Evolutionary conservation across 2,888 invertebrate genomes (phyloP).

Genomic region (Zelleria hepariella): DNA sequence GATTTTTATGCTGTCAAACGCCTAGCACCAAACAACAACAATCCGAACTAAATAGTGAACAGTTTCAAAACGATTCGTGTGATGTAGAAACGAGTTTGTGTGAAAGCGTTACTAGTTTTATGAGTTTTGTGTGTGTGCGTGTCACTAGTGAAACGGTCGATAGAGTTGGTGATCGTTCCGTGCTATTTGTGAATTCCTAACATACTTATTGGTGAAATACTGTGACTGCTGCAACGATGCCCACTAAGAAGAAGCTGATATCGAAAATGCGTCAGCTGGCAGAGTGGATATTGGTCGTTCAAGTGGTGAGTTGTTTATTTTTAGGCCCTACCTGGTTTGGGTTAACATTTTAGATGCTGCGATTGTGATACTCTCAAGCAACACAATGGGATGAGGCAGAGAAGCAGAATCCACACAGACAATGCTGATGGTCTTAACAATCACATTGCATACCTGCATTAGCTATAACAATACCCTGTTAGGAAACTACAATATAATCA

Average conservation of each 20-base stretch:
- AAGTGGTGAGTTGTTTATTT: conserved; percentile 53
- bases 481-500: neutral
- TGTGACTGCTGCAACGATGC: conserved; percentile 37
- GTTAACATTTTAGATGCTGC: neutral
- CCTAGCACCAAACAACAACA: conserved; percentile 38
- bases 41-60: conserved; percentile 31
- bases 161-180: conserved; percentile 57
- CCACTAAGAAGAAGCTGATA: conserved; percentile 61
- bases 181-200: conserved; percentile 61
- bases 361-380: neutral
- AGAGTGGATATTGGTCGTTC: conserved; percentile 61
- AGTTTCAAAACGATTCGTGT: conserved; percentile 32
- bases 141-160: conserved; percentile 66
- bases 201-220: conserved; percentile 25
- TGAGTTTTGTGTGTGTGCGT: conserved; percentile 55
- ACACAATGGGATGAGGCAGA: neutral
- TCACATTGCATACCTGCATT: neutral
- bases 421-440: neutral
- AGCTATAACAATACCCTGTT: neutral
- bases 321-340: conserved; percentile 13
- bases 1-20: conserved; percentile 52
- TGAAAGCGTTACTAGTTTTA: conserved; percentile 64
- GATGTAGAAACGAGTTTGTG: conserved; percentile 49
- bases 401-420: neutral
- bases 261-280: conserved; percentile 60